phyloP scores from a whole-genome alignment of 2,113 vertebrate genomes.

The Hypomesus transpacificus region DNA sequence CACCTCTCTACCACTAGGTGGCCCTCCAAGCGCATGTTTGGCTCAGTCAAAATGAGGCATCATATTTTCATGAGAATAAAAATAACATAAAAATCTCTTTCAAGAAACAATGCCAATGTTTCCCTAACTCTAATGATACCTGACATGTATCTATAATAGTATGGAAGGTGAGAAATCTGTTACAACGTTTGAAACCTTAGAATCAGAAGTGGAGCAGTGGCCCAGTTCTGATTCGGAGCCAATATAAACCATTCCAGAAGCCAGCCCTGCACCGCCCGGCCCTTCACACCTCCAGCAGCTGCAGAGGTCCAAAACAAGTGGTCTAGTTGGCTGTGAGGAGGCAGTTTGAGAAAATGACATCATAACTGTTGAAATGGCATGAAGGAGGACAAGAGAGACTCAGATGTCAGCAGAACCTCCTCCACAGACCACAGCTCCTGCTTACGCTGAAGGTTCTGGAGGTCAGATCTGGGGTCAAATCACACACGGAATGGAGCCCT shows the following conservation, averaged over 20 bases:
- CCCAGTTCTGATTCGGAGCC: conserved; percentile 31
- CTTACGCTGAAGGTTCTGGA: too few species aligned
- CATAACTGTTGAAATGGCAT: too few species aligned
- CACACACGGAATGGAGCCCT: too few species aligned
- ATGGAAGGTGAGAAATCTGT: neutral
- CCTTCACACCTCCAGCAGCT: conserved; percentile 39
- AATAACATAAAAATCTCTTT: neutral
- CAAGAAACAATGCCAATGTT: neutral
- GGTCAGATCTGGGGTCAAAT: too few species aligned
- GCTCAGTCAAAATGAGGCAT: neutral
- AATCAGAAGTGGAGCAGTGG: conserved; percentile 1
- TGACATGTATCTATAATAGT: neutral
- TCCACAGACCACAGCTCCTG: too few species aligned
- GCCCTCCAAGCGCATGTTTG: conserved; percentile 18
- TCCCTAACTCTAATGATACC: neutral
- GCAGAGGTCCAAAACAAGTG: conserved; percentile 36
- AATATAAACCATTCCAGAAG: conserved; percentile 40
- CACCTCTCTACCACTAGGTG: conserved; percentile 43
- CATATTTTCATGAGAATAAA: too few species aligned
- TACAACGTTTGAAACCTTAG: conserved; percentile 4
- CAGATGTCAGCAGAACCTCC: too few species aligned
- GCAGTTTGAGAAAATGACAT: too few species aligned
- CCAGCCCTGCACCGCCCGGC: neutral
- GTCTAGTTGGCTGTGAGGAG: too few species aligned
- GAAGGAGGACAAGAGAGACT: too few species aligned